These are phyloP conservation scores for Tinamus guttatus DNA, from an alignment of 2,113 vertebrate genomes.

Conservation along the genomic window DNA sequence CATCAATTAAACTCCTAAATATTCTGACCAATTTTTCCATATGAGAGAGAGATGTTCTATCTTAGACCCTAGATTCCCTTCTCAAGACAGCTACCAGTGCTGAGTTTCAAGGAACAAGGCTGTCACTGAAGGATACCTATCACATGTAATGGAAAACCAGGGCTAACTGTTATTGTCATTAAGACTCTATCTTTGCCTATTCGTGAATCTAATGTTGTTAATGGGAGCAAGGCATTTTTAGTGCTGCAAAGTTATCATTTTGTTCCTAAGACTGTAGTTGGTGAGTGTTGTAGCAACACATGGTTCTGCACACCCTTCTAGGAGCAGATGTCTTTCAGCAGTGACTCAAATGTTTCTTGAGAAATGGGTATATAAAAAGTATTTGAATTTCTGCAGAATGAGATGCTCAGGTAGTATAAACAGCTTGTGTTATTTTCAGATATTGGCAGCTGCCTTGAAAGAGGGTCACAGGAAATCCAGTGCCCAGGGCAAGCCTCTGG, in stretches of 20 bases:
- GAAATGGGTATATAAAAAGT: background rate
- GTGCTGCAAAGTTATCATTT: background rate
- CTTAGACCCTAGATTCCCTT: background rate
- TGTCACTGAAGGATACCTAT: background rate
- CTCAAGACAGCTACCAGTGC: background rate
- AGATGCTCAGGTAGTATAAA: background rate
- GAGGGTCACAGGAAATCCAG: constrained; percentile 88
- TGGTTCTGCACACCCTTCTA: background rate
- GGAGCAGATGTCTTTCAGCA: background rate
- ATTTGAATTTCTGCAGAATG: background rate
- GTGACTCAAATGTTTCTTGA: background rate
- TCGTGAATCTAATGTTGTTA: background rate
- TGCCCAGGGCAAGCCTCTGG: constrained; percentile 82
- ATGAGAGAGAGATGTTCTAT: background rate
- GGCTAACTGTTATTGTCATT: background rate
- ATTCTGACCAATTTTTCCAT: background rate
- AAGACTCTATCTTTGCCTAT: background rate
- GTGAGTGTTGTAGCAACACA: background rate
- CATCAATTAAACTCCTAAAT: background rate
- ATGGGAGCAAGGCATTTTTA: background rate
- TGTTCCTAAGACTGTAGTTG: background rate
- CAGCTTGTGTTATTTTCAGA: constrained; percentile 76
- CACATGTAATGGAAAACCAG: background rate
- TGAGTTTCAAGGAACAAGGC: background rate
- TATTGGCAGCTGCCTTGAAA: constrained; percentile 89